Evolutionary conservation across 2,888 invertebrate genomes (phyloP), one percentile per base, ranked within the genome.

Genomic region (Plagodis pulveraria): DNA sequence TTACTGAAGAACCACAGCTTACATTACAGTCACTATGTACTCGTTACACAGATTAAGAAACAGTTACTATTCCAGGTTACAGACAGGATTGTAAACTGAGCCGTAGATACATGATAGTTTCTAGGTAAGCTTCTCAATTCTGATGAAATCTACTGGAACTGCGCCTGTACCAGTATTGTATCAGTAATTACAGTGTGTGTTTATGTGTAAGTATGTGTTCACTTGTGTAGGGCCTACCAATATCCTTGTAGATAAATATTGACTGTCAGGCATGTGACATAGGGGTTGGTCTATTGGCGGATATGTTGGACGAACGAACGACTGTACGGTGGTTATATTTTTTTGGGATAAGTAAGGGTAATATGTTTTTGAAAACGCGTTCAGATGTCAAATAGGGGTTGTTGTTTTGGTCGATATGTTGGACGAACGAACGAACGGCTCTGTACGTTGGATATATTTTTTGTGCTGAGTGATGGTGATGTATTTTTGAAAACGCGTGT

Each of bases 231-330:
- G 58, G 66, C 67, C 67, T 71, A 66, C 73, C 77, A 80, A 78
- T 80, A 74, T 78, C 71, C 69, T 64, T 60, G 65, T 53, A 67
- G 62, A 80, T 83, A 81, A 81, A 82, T 80, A 81, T 81, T 80
- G 78, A 77, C 75, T 78, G 73, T 66, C 71, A 70, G 65, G 34
- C 63, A 34, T 32, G 50, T 12, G 34, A 76, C 72, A 69, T 58
- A 79, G 67, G 42, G 70, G 4, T 34, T 0, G 0, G 0, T 0
- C 43, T 58, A 8, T 36, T 22, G 44, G 5, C 45, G n/a, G 66
- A 42, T 64, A 54, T 47, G 34, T 35, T 42, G n/a, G 11, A 6
- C 40, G 7, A 41, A 32, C 11, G n/a, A 7, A 6, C 22, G n/a
- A 2, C 22, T 22, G 22, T 22, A 22, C 22, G 22, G 22, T 22